Conservation (phyloP, 2,797 vertebrate genomes). For the Clarias fuscus region DNA sequence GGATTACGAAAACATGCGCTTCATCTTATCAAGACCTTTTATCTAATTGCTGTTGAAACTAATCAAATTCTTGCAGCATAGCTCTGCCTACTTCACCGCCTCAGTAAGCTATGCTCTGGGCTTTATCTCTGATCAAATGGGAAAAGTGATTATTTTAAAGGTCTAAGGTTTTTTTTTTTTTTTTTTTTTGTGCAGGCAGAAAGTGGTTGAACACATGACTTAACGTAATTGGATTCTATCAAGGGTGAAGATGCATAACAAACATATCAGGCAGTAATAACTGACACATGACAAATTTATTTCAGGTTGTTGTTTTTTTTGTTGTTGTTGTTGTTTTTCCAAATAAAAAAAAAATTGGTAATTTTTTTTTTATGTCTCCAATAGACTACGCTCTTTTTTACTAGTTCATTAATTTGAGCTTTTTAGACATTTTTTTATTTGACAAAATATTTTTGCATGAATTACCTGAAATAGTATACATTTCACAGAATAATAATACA, state of each 20-base stretch:
- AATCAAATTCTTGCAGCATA: conserved; percentile 32
- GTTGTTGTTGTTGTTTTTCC: background rate
- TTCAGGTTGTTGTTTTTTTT: background rate
- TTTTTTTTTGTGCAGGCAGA: background rate
- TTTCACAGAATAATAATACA: background rate
- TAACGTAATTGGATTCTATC: conserved; percentile 5
- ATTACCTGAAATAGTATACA: too few relatives aligned
- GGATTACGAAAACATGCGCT: conserved; percentile 26
- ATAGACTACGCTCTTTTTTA: background rate
- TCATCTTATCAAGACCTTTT: conserved; percentile 6
- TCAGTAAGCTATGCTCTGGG: conserved; percentile 2
- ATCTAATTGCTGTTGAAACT: conserved; percentile 37
- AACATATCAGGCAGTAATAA: background rate
- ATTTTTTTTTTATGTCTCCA: background rate
- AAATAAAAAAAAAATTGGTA: background rate
- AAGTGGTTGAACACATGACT: background rate
- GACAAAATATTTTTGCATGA: too few relatives aligned
- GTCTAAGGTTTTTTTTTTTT: background rate
- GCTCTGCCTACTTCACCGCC: conserved; percentile 8
- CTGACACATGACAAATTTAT: background rate
- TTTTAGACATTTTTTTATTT: background rate
- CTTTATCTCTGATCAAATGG: conserved; percentile 6
- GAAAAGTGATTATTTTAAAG: conserved; percentile 21
- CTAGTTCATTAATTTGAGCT: background rate
- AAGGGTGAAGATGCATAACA: background rate